Percentiles rank a stretch among this genome's conserved stretches.
Conservation (phyloP, 1,140 invertebrate species). For the Hypsibius dujardini region DNA sequence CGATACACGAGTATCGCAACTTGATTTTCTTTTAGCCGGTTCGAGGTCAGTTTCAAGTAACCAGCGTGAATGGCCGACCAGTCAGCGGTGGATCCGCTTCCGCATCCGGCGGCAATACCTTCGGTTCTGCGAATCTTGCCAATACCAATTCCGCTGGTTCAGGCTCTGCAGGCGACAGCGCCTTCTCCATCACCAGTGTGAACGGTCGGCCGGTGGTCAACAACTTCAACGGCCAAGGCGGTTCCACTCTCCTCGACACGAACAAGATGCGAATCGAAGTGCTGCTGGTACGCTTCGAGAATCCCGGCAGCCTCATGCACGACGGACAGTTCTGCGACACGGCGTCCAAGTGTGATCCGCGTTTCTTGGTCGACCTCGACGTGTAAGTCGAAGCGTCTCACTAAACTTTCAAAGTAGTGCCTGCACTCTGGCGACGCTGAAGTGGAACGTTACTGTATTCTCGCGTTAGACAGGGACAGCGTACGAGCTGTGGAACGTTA, state of each 20-base stretch:
- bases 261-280: not conserved
- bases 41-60: conserved; percentile 7
- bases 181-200: conserved; percentile 4
- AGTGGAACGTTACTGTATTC: not conserved
- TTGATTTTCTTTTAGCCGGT: not conserved
- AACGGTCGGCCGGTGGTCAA: not conserved
- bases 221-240: not conserved
- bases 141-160: too few relatives aligned
- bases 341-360: conserved; percentile 2
- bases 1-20: too few relatives aligned
- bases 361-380: not conserved
- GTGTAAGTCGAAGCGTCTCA: not conserved
- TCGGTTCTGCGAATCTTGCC: too few relatives aligned
- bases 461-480: too few relatives aligned
- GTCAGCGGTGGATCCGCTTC: not conserved
- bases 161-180: not conserved
- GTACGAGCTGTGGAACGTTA: too few relatives aligned
- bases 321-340: conserved; percentile 11
- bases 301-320: conserved; percentile 2
- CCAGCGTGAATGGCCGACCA: conserved; percentile 14
- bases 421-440: not conserved
- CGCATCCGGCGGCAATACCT: not conserved
- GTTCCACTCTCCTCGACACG: not conserved
- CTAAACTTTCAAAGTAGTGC: too few relatives aligned
- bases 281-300: not conserved